These are phyloP conservation scores for Liolophura sinensis DNA, from an alignment of 1,140 invertebrate species.

Conservation along the genomic window DNA sequence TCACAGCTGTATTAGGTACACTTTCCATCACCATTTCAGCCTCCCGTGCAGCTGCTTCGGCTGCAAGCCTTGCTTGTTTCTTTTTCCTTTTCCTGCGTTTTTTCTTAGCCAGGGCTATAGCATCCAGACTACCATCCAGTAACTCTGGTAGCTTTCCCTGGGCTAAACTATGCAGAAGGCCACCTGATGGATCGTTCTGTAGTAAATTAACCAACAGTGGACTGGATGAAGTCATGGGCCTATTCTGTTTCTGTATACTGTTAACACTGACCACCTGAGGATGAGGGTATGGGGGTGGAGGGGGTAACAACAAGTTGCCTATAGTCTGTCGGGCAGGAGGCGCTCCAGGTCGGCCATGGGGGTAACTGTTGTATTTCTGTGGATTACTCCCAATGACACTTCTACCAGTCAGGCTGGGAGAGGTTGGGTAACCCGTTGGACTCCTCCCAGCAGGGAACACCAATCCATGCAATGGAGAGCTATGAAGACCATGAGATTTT, in stretches of 20 bases:
- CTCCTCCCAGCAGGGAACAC: slow-evolving; percentile 18
- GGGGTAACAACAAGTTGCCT: slow-evolving; percentile 35
- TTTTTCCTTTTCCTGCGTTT: slow-evolving; percentile 39
- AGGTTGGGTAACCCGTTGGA: slow-evolving; percentile 27
- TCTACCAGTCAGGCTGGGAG: slow-evolving; percentile 25
- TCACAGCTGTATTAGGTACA: not conserved
- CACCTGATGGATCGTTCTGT: slow-evolving; percentile 71
- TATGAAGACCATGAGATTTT: slow-evolving; percentile 1
- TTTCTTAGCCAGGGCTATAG: slow-evolving; percentile 44
- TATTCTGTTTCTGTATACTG: slow-evolving; percentile 17
- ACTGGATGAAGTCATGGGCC: slow-evolving; percentile 63
- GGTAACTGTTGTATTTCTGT: slow-evolving; percentile 9
- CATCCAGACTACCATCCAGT: slow-evolving; percentile 37
- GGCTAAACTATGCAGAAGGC: slow-evolving; percentile 35
- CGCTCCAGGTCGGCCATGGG: slow-evolving; percentile 8
- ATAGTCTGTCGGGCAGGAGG: slow-evolving; percentile 20
- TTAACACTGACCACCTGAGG: slow-evolving; percentile 37
- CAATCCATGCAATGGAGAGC: slow-evolving; percentile 3
- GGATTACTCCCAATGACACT: slow-evolving; percentile 6
- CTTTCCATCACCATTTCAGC: slow-evolving; percentile 2
- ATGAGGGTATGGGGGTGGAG: slow-evolving; percentile 46
- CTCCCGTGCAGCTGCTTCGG: slow-evolving; percentile 10
- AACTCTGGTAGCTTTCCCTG: slow-evolving; percentile 31
- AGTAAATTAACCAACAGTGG: slow-evolving; percentile 89
- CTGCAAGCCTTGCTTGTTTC: slow-evolving; percentile 18